Base-by-base conservation (phyloP, 2,797 vertebrate species). In the Pangasius sanitwongsei region DNA sequence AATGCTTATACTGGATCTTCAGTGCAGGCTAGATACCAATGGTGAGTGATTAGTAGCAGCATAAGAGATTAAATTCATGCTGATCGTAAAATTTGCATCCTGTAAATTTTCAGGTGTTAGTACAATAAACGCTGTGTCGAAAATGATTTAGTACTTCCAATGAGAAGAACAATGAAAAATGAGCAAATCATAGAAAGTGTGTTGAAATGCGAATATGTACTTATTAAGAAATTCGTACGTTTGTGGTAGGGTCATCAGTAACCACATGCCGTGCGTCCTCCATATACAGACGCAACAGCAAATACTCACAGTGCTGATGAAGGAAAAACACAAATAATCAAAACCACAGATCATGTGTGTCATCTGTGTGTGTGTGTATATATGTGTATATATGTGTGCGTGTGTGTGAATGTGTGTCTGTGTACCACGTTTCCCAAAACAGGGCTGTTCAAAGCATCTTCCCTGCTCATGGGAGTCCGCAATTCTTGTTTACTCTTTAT, bases 341-440 rank as follows among this genome's bases (percentile, higher is more conserved):
- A 61, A 55, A 25, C 25, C 12, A 18, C 12, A 37, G 74, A 6
- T 18, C 2, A 41, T 88, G 25, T 18, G 3, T 34, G 50, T 9
- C 11, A 13, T 65, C 4, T 34, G 34, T 34, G 34, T 1, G 34
- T 34, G 34, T 7, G 12, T 84, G 53, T 80, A 34, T 85, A 69
- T 41, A 0, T 87, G 41, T 61, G 69, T 7, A 7, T 84, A 53
- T 80, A 34, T 85, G 70, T 67, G 41, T 37, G 28, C 18, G 23
- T 28, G 50, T 37, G 77, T 37, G 67, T 75, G 80, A 77, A 9
- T 78, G 72, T 78, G 69, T 65, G 41, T 69, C 28, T 34, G 67
- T 86, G 53, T 92, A 93, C 90, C 89, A 88, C 86, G 88, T 91
- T 82, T 28, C 65, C 25, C 6, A 92, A 93, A 63, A 94, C 92